Evolutionary conservation across 2,797 vertebrate genomes (phyloP).

Genomic region (Leptatherina wallacei): DNA sequence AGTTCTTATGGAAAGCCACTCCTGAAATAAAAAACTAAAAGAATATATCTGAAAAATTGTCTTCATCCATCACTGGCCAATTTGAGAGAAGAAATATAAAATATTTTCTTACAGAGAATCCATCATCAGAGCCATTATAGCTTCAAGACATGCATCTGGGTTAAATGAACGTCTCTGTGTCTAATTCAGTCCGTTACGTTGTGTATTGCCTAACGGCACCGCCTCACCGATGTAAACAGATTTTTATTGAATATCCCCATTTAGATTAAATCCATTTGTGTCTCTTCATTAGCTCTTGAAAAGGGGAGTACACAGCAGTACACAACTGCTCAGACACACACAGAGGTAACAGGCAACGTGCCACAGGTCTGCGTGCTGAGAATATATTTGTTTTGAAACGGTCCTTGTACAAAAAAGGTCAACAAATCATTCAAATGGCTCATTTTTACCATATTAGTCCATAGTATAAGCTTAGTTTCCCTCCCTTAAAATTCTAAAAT

Average conservation of each 20-base stretch:
- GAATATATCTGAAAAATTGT: conserved; percentile 31
- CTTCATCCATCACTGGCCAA: conserved; percentile 43
- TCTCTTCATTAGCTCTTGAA: conserved; percentile 74
- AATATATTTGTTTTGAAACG: conserved; percentile 54
- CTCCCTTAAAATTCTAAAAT: conserved; percentile 50
- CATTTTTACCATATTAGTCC: conserved; percentile 76
- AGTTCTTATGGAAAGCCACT: conserved; percentile 28
- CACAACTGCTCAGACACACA: conserved; percentile 37
- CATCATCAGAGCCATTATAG: conserved; percentile 46
- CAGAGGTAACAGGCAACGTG: conserved; percentile 34
- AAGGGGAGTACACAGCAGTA: conserved; percentile 46
- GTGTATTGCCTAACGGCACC: conserved; percentile 70
- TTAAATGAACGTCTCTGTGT: conserved; percentile 73
- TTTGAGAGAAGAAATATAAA: conserved; percentile 58
- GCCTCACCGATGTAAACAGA: conserved; percentile 73
- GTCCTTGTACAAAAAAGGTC: conserved; percentile 50
- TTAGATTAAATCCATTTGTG: conserved; percentile 77
- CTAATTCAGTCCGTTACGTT: conserved; percentile 74
- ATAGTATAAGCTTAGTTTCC: conserved; percentile 56
- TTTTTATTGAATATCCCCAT: conserved; percentile 80
- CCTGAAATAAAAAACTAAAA: conserved; percentile 32
- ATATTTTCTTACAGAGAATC: conserved; percentile 57
- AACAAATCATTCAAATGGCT: conserved; percentile 64
- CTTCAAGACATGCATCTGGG: conserved; percentile 77
- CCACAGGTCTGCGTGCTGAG: conserved; percentile 59